Percentiles rank a stretch among this genome's conserved stretches.
Conservation (phyloP, 2,113 vertebrate species). For the Gnathonemus echidnorhynchus region DNA sequence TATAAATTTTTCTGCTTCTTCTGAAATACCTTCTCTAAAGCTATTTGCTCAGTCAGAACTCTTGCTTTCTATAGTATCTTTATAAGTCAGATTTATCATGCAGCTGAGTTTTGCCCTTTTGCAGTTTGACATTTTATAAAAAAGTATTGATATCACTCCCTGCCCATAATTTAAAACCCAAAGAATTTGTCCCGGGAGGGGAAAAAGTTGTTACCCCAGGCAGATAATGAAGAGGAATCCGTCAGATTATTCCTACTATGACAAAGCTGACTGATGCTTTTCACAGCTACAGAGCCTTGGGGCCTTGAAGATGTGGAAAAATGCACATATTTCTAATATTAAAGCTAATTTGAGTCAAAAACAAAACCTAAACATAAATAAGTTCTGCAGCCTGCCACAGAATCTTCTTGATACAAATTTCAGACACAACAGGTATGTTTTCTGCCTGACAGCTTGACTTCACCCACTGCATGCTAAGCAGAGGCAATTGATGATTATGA, state of each 20-base stretch:
- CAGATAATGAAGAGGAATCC: slow-evolving; percentile 1
- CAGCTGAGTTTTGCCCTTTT: background rate
- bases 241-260: background rate
- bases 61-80: background rate
- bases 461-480: background rate
- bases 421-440: background rate
- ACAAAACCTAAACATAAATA: background rate
- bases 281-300: background rate
- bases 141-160: background rate
- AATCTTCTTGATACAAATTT: background rate
- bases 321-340: background rate
- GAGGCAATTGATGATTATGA: background rate
- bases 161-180: background rate
- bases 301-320: background rate
- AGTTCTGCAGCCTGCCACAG: background rate
- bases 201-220: background rate
- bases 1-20: background rate
- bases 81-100: background rate
- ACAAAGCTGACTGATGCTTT: background rate
- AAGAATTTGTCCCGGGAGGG: background rate
- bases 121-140: background rate
- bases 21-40: background rate
- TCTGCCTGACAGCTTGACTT: background rate
- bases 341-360: background rate
- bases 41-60: background rate